A percentile compares a stretch with the other conserved stretches of the same genome.
These are phyloP conservation scores for Venustaconcha ellipsiformis DNA, from an alignment of 1,140 invertebrate species.

Conservation along the genomic window DNA sequence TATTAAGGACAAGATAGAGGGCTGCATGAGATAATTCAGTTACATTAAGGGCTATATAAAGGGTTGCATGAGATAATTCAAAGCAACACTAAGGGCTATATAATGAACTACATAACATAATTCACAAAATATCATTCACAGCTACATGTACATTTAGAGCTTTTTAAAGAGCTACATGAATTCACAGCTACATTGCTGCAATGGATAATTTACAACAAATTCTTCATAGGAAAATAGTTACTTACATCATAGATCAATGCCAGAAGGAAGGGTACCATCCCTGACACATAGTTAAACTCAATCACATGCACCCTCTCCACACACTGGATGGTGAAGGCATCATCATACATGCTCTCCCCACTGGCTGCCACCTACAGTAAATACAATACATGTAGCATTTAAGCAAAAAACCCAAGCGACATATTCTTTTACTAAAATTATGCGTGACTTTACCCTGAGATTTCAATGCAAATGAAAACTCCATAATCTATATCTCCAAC, in stretches of 20 bases:
- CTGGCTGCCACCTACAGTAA: constrained; percentile 59
- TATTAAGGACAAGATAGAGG: too few relatives aligned
- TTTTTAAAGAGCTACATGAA: too few relatives aligned
- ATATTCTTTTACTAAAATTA: background rate
- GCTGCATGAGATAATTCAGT: too few relatives aligned
- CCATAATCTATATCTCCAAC: too few relatives aligned
- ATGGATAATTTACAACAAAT: too few relatives aligned
- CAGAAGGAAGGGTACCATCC: constrained; percentile 67
- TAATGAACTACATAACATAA: too few relatives aligned
- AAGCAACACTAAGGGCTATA: too few relatives aligned
- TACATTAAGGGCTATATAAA: too few relatives aligned
- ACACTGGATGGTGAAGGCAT: constrained; percentile 67
- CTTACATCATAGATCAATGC: constrained; percentile 66
- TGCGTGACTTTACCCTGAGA: background rate
- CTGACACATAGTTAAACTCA: constrained; percentile 66
- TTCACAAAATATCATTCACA: too few relatives aligned
- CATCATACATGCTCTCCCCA: constrained; percentile 68
- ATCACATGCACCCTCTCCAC: constrained; percentile 60
- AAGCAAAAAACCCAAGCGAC: background rate
- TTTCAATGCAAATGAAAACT: background rate
- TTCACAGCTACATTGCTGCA: too few relatives aligned
- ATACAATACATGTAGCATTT: background rate
- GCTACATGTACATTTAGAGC: too few relatives aligned
- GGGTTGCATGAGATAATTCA: too few relatives aligned
- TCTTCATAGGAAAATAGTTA: background rate